Evolutionary conservation across 2,888 invertebrate genomes (phyloP), one percentile per base, ranked within the genome.

Genomic region (Hymenopus coronatus): DNA sequence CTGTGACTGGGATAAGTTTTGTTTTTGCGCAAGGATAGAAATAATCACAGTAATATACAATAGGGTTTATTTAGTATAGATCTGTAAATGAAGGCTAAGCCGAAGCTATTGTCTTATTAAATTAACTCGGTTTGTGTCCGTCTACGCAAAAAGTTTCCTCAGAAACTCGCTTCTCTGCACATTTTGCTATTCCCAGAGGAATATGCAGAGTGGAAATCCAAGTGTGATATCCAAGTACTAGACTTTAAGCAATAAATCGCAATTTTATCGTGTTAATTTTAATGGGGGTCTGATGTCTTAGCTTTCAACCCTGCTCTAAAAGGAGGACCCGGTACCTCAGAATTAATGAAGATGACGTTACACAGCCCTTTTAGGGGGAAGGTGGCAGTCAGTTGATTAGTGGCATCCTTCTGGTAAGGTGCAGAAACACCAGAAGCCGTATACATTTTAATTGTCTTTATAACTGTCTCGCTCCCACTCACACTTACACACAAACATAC

Each of bases 261-360:
- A 85, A 89, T 89, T 89, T 89, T 89, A 86, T 89, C 83, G 86
- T 89, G 86, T 89, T 89, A 89, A 89, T 89, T 87, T 86, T 89
- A 89, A 89, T 89, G 89, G 89, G 86, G 81, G 89, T 85, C 83
- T 89, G 89, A 86, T 89, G 89, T 89, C 89, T 89, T 89, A 89
- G 87, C 87, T 87, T 83, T 87, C 87, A 87, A n/a, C 82, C 87
- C 33, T 82, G n/a, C 30, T 87, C 30, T 33, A 82, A 87, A 87
- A 28, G 82, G 27, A 12, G n/a, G 70, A 81, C 86, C 30, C 30
- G 25, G 54, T 70, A 87, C 81, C 83, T 27, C 86, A 84, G 89
- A 28, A 87, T 89, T 89, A 89, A 89, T 89, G 89, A 85, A 89
- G 89, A 87, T 89, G 89, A 89, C 89, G 83, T 89, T 89, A 89